These are phyloP conservation scores for Cyanocitta stelleri DNA, from an alignment of 2,113 vertebrate species.

Conservation along the genomic window DNA sequence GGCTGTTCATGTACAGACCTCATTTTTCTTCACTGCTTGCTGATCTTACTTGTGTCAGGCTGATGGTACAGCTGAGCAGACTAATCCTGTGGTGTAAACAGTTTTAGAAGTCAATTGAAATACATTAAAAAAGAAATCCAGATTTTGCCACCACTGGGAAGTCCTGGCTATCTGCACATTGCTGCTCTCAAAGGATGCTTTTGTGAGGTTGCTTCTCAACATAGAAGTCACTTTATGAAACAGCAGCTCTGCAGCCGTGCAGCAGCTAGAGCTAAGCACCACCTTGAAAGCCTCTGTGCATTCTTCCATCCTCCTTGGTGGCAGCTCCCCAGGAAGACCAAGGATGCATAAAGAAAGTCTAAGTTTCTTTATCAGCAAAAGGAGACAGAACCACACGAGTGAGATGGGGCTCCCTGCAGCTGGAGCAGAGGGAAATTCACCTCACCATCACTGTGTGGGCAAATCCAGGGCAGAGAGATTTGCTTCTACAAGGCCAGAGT, in stretches of 20 bases:
- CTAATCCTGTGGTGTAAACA: not conserved
- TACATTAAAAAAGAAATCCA: not conserved
- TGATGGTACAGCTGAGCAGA: not conserved
- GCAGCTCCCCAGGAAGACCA: not conserved
- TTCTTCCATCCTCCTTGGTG: not conserved
- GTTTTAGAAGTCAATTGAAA: not conserved
- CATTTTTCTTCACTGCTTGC: not conserved
- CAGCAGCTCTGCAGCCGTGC: not conserved
- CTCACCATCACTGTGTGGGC: not conserved
- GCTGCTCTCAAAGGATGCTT: not conserved
- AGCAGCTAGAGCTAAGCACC: not conserved
- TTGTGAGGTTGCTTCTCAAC: fast-evolving
- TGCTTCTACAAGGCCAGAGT: not conserved
- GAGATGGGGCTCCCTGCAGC: not conserved
- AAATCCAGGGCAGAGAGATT: not conserved
- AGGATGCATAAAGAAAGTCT: not conserved
- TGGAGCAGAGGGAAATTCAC: not conserved
- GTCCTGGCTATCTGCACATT: not conserved
- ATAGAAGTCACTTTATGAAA: not conserved
- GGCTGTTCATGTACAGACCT: not conserved
- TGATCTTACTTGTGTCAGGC: not conserved
- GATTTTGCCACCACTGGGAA: not conserved
- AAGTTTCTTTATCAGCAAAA: not conserved
- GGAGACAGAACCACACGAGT: not conserved
- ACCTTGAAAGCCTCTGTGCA: no score